A percentile compares a stretch with the other conserved stretches of the same genome.
Evolutionary conservation across 2,888 invertebrate genomes (phyloP).

Genomic region (Synergus umbraculus): DNA sequence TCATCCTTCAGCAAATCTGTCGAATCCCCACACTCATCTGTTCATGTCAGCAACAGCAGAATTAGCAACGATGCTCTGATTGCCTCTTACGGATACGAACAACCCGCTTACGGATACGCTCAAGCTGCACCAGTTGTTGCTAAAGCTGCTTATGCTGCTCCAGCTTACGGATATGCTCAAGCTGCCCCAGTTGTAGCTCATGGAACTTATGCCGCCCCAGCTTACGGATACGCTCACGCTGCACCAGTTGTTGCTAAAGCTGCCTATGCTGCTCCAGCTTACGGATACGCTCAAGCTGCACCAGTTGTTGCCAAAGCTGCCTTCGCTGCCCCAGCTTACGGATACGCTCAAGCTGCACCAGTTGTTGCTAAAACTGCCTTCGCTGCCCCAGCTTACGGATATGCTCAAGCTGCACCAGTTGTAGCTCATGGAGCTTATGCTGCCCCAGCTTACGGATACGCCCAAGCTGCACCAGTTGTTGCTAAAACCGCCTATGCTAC

Average conservation of each 20-base stretch:
- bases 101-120: conserved; percentile 20
- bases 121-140: background rate
- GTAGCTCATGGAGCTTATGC: background rate
- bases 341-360: background rate
- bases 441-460: conserved; percentile 12
- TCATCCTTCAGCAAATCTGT: conserved; percentile 65
- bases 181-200: background rate
- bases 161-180: background rate
- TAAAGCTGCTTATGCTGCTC: background rate
- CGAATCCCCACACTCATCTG: conserved; percentile 66
- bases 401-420: conserved; percentile 27
- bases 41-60: conserved; percentile 66
- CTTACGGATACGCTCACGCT: background rate
- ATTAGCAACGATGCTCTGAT: conserved; percentile 64
- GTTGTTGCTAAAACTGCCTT: background rate
- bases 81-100: conserved; percentile 42
- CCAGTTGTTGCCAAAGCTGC: background rate
- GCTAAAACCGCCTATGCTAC: conserved; percentile 33
- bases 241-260: too few species aligned
- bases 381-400: background rate
- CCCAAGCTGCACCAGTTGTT: conserved; percentile 43
- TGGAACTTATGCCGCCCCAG: background rate
- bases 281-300: background rate
- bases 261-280: too few species aligned
- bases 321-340: background rate